A percentile compares a stretch with the other conserved stretches of the same genome.
Evolutionary conservation across 1,140 invertebrate genomes (phyloP).

Genomic region (Achatina immaculata): DNA sequence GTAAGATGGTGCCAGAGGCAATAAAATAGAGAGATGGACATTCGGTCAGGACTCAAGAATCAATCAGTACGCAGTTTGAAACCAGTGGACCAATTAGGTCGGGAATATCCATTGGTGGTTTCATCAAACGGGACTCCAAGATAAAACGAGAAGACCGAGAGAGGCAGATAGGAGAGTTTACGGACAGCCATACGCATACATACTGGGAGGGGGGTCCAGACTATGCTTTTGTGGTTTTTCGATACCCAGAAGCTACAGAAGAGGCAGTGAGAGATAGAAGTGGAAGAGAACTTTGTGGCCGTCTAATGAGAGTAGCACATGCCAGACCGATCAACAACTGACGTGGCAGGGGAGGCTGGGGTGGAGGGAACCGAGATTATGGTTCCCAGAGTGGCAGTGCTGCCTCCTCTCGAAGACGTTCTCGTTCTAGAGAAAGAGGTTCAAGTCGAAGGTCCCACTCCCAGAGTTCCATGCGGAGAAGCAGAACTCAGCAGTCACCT

Average conservation of each 20-base stretch:
- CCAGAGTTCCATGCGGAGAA: slow-evolving; percentile 1
- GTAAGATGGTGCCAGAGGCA: no score
- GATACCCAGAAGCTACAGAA: slow-evolving; percentile 36
- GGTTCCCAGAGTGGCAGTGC: neutral
- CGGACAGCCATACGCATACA: no score
- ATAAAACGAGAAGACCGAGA: no score
- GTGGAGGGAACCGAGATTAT: slow-evolving; percentile 8
- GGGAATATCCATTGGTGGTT: no score
- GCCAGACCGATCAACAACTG: slow-evolving; percentile 19
- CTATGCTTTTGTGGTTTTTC: slow-evolving; percentile 36
- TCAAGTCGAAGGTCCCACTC: slow-evolving; percentile 15
- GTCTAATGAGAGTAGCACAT: slow-evolving; percentile 29
- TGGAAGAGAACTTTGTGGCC: slow-evolving; percentile 38
- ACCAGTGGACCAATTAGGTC: no score
- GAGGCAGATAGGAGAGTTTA: no score
- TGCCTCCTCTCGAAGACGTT: neutral
- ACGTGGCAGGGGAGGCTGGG: neutral
- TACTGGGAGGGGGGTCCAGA: neutral
- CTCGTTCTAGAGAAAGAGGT: neutral
- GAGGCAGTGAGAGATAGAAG: slow-evolving; percentile 37
- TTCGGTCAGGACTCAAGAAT: no score
- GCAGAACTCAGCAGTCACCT: slow-evolving; percentile 11
- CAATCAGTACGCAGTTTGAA: no score
- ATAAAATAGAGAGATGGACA: no score
- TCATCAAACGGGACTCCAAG: no score